Conservation (phyloP, 1,140 invertebrate genomes). For the Ceratitis capitata region DNA sequence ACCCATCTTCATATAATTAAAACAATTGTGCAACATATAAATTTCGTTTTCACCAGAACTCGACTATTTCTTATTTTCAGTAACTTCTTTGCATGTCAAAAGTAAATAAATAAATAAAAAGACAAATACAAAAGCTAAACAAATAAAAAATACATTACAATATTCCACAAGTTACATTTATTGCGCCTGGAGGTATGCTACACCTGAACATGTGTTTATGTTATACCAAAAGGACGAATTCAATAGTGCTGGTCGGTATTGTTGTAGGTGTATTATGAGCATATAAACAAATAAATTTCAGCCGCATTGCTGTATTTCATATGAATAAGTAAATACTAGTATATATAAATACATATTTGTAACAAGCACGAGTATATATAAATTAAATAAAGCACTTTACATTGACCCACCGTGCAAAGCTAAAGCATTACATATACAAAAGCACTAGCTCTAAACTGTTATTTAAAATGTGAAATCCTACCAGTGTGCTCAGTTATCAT, state of each 20-base stretch:
- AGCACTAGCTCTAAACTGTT: too few species aligned
- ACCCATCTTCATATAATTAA: too few species aligned
- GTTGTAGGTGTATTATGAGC: neutral
- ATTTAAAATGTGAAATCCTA: too few species aligned
- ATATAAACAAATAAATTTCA: neutral
- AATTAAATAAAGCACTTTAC: neutral
- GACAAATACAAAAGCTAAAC: neutral
- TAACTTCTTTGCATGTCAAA: neutral
- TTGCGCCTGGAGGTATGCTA: neutral
- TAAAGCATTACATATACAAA: too few species aligned
- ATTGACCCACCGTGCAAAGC: too few species aligned
- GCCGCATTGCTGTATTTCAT: neutral
- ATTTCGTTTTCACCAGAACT: too few species aligned
- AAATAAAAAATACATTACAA: neutral
- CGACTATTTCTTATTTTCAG: neutral
- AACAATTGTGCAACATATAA: too few species aligned
- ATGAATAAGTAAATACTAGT: neutral
- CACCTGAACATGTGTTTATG: too few species aligned
- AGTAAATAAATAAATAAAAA: neutral
- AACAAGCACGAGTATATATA: neutral
- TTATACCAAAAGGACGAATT: neutral
- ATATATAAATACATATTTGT: neutral
- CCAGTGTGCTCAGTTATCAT: too few species aligned
- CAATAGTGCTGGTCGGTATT: neutral
- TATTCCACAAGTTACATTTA: neutral